phyloP scores from a whole-genome alignment of 1,140 invertebrate genomes.

The Vollenhovia emeryi region DNA sequence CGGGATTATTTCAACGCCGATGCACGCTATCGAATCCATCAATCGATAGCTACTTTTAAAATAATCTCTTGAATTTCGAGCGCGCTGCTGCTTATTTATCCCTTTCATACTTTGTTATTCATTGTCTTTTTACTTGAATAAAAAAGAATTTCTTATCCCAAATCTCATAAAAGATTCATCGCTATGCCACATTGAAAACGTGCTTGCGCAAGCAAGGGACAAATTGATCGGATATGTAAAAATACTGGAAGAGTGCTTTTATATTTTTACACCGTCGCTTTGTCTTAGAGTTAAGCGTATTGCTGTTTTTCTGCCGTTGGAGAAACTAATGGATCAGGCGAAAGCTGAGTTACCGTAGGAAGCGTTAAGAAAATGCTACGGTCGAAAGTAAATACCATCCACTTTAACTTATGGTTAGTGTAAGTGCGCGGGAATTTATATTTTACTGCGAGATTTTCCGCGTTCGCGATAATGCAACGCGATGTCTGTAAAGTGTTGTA shows the following conservation, averaged over 20 bases:
- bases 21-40: slow-evolving; percentile 5
- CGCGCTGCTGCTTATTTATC: neutral
- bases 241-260: neutral
- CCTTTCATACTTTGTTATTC: neutral
- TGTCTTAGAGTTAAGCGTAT: slow-evolving; percentile 13
- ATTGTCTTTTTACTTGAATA: neutral
- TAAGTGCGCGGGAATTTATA: slow-evolving; percentile 23
- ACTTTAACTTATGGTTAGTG: slow-evolving; percentile 35
- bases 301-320: slow-evolving; percentile 19
- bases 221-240: slow-evolving; percentile 12
- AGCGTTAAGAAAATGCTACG: slow-evolving; percentile 47
- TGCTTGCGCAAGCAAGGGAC: neutral
- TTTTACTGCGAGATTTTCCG: slow-evolving; percentile 36
- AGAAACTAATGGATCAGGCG: slow-evolving; percentile 45
- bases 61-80: neutral
- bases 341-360: slow-evolving; percentile 34
- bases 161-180: slow-evolving; percentile 23
- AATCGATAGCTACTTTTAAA: slow-evolving; percentile 12
- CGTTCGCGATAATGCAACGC: slow-evolving; percentile 15
- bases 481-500: neutral
- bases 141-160: neutral
- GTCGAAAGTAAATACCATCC: slow-evolving; percentile 45
- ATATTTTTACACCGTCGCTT: slow-evolving; percentile 9
- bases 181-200: neutral
- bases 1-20: slow-evolving; percentile 4